phyloP scores from a whole-genome alignment of 1,140 invertebrate species.

The Calycopis cecrops region DNA sequence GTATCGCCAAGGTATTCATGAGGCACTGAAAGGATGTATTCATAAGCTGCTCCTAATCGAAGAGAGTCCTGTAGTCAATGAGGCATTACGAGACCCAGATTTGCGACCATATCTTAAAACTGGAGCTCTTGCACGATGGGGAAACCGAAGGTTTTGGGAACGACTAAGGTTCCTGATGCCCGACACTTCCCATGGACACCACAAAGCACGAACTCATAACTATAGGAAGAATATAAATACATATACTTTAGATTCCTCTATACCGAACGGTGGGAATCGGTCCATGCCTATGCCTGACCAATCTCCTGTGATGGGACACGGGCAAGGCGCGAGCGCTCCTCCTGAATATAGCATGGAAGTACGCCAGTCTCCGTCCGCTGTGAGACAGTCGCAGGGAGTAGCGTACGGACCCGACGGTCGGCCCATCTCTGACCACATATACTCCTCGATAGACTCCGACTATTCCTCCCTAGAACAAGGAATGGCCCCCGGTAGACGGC shows the following conservation, averaged over 20 bases:
- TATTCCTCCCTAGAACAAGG: slow-evolving; percentile 77
- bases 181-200: slow-evolving; percentile 62
- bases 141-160: slow-evolving; percentile 94
- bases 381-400: slow-evolving; percentile 65
- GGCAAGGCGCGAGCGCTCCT: slow-evolving; percentile 72
- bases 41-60: slow-evolving; percentile 92
- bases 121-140: slow-evolving; percentile 88
- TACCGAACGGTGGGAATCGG: slow-evolving; percentile 75
- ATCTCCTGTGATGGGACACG: slow-evolving; percentile 56
- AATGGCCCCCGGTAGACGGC: slow-evolving; percentile 62
- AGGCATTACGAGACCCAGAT: slow-evolving; percentile 90
- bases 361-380: slow-evolving; percentile 66
- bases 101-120: slow-evolving; percentile 91
- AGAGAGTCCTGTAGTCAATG: slow-evolving; percentile 81
- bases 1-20: slow-evolving; percentile 89
- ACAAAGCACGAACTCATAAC: slow-evolving; percentile 64
- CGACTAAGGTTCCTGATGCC: slow-evolving; percentile 93
- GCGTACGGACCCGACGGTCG: slow-evolving; percentile 73
- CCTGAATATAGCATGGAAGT: slow-evolving; percentile 68
- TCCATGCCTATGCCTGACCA: slow-evolving; percentile 68
- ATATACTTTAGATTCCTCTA: slow-evolving; percentile 82
- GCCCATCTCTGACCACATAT: slow-evolving; percentile 89
- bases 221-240: slow-evolving; percentile 86
- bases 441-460: slow-evolving; percentile 91
- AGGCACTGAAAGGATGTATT: slow-evolving; percentile 87